Percentiles rank a stretch among this genome's conserved stretches.
These are phyloP conservation scores for Phalacrocorax brasilianus DNA, from an alignment of 2,113 vertebrate species.

Conservation along the genomic window DNA sequence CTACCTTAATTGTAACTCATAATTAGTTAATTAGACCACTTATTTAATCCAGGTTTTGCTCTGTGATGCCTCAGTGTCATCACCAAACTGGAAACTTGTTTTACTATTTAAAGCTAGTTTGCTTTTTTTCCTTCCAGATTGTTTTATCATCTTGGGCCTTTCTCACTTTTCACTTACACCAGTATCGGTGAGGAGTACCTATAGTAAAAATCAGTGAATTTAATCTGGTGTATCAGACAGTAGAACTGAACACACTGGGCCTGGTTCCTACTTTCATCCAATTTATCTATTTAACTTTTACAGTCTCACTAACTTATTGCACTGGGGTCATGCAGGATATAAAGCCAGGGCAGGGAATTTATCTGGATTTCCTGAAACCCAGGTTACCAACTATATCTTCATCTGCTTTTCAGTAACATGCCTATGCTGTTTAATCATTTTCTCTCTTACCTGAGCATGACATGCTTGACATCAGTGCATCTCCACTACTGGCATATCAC, in stretches of 20 bases:
- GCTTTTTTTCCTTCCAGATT: not conserved
- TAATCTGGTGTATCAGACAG: not conserved
- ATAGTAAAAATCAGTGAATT: not conserved
- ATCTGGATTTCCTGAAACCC: not conserved
- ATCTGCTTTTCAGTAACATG: not conserved
- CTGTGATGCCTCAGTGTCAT: not conserved
- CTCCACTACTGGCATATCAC: not conserved
- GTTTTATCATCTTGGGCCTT: not conserved
- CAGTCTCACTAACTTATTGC: not conserved
- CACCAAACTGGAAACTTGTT: not conserved
- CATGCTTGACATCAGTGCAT: not conserved
- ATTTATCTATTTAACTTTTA: not conserved
- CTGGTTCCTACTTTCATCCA: not conserved
- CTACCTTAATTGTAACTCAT: not conserved
- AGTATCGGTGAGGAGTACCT: not conserved
- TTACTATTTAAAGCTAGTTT: not conserved
- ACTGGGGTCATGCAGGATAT: not conserved
- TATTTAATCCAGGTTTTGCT: not conserved
- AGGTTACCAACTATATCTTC: not conserved
- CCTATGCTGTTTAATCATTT: not conserved
- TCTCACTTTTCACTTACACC: not conserved
- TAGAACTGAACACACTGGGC: not conserved
- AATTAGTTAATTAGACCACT: constrained; percentile 21
- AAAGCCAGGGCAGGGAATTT: not conserved
- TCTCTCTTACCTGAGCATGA: not conserved